A percentile compares a stretch with the other conserved stretches of the same genome.
Conservation (phyloP, 2,888 invertebrate species). For the Leptinotarsa tumamoca region DNA sequence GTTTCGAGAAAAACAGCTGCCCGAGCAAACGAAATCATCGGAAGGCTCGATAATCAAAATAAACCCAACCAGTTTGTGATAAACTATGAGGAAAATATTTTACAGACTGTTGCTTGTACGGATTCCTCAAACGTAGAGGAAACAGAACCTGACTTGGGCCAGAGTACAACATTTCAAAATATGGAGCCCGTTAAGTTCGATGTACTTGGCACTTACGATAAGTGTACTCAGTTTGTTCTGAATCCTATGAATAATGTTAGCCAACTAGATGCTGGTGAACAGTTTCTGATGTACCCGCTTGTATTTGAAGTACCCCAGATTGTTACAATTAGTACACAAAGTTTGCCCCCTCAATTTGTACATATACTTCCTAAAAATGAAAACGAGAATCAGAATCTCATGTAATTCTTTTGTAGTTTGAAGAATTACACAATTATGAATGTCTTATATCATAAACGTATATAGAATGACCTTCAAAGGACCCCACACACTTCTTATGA, state of each 20-base stretch:
- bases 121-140: slow-evolving; percentile 33
- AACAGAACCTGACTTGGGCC: slow-evolving; percentile 41
- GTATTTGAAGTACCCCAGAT: slow-evolving; percentile 62
- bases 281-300: slow-evolving; percentile 61
- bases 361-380: slow-evolving; percentile 53
- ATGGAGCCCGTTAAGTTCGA: slow-evolving; percentile 57
- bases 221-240: slow-evolving; percentile 58
- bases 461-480: too few relatives aligned
- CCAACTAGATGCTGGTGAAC: slow-evolving; percentile 58
- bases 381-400: slow-evolving; percentile 38
- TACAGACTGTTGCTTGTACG: slow-evolving; percentile 11
- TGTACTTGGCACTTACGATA: slow-evolving; percentile 46
- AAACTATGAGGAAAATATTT: slow-evolving; percentile 30
- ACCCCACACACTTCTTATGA: too few relatives aligned
- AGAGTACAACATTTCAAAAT: slow-evolving; percentile 55
- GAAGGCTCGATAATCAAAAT: slow-evolving; percentile 36
- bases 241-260: slow-evolving; percentile 45
- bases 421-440: background rate
- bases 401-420: slow-evolving; percentile 27
- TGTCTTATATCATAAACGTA: too few relatives aligned
- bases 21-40: slow-evolving; percentile 45
- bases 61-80: slow-evolving; percentile 28
- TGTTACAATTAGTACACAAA: slow-evolving; percentile 56
- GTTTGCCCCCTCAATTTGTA: slow-evolving; percentile 59
- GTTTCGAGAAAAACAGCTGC: slow-evolving; percentile 53